Base-by-base conservation (phyloP, 1,140 invertebrate genomes). In the Bombus terrestris region DNA sequence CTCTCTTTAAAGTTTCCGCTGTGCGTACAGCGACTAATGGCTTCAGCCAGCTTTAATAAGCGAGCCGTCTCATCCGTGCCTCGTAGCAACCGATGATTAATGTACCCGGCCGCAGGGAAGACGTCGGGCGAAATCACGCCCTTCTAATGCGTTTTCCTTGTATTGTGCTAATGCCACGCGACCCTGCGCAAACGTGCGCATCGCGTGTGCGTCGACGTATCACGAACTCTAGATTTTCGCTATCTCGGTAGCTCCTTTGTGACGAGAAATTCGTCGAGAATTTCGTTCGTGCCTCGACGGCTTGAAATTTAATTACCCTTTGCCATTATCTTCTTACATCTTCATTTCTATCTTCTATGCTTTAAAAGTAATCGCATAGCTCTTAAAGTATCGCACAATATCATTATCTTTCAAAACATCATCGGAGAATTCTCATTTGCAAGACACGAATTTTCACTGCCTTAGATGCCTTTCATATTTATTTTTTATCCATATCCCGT, bases 81-180 rank as follows among this genome's bases (percentile, higher is more conserved):
- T 22, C n/a, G 6, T 53, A 66, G 10, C n/a, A 18, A 18, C 35
- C 66, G 76, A 69, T 85, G 83, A 85, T 85, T 85, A 85, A 85
- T 80, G 57, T 35, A 18, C 41, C 12, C 53, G 9, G 2, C 25
- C 5, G 39, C 53, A 43, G 32, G 47, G 68, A 79, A 53, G 59
- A 53, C 72, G 43, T n/a, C 13, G 32, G 18, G 4, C 43, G 57
- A 43, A 35, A 74, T 82, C 25, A 22, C 28, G 39, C 35, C 28
- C 25, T 53, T 59, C 71, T 85, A 85, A 85, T 85, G 83, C 83
- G 83, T 85, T 85, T 80, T 37, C 57, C 83, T 73, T 85, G 83
- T 85, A 85, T 80, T 37, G 62, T 22, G 68, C 59, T 72, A 80
- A 62, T 59, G 39, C 57, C 18, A 47, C 53, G 41, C 39, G 74